Conservation (phyloP, 2,113 vertebrate genomes). For the Malurus melanocephalus region DNA sequence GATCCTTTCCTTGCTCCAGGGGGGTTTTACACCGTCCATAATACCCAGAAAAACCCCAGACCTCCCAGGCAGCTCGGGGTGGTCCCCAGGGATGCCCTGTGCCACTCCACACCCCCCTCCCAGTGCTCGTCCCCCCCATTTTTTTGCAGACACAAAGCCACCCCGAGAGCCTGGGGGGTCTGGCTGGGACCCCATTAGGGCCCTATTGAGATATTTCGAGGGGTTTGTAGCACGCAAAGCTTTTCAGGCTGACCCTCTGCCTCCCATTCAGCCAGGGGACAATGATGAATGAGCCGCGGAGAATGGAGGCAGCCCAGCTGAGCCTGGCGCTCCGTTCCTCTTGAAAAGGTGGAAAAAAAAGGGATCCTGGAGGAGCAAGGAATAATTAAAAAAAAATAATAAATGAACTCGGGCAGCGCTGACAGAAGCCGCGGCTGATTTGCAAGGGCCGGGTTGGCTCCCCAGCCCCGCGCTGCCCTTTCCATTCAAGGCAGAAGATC, state of each 20-base stretch:
- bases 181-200: constrained; percentile 32
- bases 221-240: constrained; percentile 6
- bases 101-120: neutral
- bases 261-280: constrained; percentile 57
- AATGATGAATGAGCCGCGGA: constrained; percentile 60
- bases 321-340: constrained; percentile 34
- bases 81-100: neutral
- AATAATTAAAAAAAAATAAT: constrained; percentile 41
- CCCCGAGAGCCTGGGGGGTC: constrained; percentile 36
- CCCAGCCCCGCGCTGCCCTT: constrained; percentile 28
- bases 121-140: neutral
- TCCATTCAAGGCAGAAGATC: constrained; percentile 48
- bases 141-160: neutral
- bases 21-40: rapidly evolving
- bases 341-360: constrained; percentile 41
- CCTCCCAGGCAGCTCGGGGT: neutral
- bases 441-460: constrained; percentile 45
- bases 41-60: neutral
- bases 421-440: constrained; percentile 40
- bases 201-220: constrained; percentile 48
- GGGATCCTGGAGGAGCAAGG: constrained; percentile 23
- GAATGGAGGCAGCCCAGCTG: constrained; percentile 53
- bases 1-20: rapidly evolving
- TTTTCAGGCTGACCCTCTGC: constrained; percentile 66
- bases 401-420: constrained; percentile 17